Evolutionary conservation across 2,888 invertebrate genomes (phyloP).

Genomic region (Clivina fossor): DNA sequence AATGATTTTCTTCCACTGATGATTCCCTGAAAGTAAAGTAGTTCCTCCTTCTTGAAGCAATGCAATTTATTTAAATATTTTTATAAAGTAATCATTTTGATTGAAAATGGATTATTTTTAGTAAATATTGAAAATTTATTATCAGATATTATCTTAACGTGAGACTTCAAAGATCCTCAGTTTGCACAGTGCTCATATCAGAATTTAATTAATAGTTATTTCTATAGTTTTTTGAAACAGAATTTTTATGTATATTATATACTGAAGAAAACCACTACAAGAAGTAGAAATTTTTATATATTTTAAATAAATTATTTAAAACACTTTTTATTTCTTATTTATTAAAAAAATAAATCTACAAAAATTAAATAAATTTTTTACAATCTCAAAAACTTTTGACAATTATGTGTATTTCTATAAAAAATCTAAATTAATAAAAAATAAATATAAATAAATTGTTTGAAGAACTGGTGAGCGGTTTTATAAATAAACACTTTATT

Average conservation of each 20-base stretch:
- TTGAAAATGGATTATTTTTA: too few relatives aligned
- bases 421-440: neutral
- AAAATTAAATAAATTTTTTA: neutral
- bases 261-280: neutral
- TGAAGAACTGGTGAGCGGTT: too few relatives aligned
- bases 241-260: neutral
- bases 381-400: neutral
- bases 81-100: too few relatives aligned
- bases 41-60: too few relatives aligned
- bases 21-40: too few relatives aligned
- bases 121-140: too few relatives aligned
- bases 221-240: neutral
- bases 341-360: neutral
- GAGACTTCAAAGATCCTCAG: too few relatives aligned
- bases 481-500: too few relatives aligned
- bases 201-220: neutral
- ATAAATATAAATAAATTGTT: too few relatives aligned
- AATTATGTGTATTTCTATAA: neutral
- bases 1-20: too few relatives aligned
- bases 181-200: slow-evolving; percentile 10
- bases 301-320: neutral
- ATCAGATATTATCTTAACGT: too few relatives aligned
- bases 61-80: too few relatives aligned
- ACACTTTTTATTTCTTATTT: neutral
- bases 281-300: neutral